Conservation (phyloP, 2,113 vertebrate genomes). For the Parus major region DNA sequence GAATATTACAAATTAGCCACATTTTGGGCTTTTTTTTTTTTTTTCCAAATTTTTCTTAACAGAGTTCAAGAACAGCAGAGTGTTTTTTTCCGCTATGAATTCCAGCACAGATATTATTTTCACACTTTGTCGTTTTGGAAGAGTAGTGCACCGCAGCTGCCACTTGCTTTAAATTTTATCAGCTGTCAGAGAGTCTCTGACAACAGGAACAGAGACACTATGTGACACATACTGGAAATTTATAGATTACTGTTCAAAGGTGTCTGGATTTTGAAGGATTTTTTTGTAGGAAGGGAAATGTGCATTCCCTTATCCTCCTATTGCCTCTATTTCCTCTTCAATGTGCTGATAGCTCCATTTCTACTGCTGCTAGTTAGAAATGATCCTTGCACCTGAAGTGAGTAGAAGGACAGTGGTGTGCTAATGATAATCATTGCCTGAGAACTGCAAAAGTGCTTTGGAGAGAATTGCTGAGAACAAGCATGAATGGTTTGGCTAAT, state of each 20-base stretch:
- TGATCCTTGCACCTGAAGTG: neutral
- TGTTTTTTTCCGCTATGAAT: neutral
- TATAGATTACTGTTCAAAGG: slow-evolving; percentile 7
- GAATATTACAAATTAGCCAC: neutral
- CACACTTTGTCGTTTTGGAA: neutral
- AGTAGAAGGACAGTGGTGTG: neutral
- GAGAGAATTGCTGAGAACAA: neutral
- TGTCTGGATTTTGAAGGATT: neutral
- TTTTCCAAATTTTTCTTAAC: neutral
- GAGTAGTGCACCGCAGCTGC: neutral
- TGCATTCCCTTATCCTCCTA: neutral
- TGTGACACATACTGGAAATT: slow-evolving; percentile 12
- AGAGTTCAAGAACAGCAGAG: neutral
- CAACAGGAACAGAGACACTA: neutral
- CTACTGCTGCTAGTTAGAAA: neutral
- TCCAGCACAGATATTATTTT: neutral
- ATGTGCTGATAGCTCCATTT: neutral
- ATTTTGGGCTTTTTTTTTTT: neutral
- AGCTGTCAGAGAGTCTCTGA: slow-evolving; percentile 17
- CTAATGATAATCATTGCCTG: neutral
- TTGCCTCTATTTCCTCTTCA: neutral
- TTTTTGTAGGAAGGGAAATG: neutral
- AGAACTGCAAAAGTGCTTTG: neutral
- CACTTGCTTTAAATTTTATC: slow-evolving; percentile 28
- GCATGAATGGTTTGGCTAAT: neutral